A percentile compares a stretch with the other conserved stretches of the same genome.
phyloP scores from a whole-genome alignment of 2,113 vertebrate species.

The Callospermophilus lateralis region DNA sequence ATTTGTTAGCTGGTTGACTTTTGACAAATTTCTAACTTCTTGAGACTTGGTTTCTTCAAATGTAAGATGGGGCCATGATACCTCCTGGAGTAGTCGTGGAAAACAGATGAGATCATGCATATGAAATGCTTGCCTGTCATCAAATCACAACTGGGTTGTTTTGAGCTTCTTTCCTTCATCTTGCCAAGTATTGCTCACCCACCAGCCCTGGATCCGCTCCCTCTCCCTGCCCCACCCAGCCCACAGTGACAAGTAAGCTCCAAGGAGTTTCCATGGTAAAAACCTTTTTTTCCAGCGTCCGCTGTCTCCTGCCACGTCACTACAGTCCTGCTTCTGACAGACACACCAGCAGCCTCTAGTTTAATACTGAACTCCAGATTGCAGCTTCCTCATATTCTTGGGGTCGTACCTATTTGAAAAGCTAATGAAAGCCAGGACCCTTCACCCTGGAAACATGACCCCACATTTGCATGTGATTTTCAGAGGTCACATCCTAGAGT shows the following conservation, averaged over 20 bases:
- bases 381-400: background rate
- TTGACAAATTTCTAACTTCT: background rate
- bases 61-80: background rate
- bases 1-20: background rate
- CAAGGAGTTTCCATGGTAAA: background rate
- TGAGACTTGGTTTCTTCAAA: background rate
- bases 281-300: background rate
- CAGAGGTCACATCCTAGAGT: background rate
- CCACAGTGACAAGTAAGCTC: too few relatives aligned
- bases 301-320: background rate
- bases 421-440: background rate
- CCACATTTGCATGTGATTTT: background rate
- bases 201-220: too few relatives aligned
- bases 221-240: background rate
- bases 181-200: background rate
- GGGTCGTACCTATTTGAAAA: background rate
- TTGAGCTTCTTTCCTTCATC: background rate
- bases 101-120: rapidly evolving
- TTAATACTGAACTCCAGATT: background rate
- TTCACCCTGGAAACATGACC: background rate
- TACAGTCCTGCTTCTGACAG: too few relatives aligned
- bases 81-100: background rate
- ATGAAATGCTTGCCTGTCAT: background rate
- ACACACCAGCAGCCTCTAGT: background rate
- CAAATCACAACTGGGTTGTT: background rate